These are phyloP conservation scores for Sakesphorus luctuosus DNA, from an alignment of 2,113 vertebrate genomes.

Conservation along the genomic window DNA sequence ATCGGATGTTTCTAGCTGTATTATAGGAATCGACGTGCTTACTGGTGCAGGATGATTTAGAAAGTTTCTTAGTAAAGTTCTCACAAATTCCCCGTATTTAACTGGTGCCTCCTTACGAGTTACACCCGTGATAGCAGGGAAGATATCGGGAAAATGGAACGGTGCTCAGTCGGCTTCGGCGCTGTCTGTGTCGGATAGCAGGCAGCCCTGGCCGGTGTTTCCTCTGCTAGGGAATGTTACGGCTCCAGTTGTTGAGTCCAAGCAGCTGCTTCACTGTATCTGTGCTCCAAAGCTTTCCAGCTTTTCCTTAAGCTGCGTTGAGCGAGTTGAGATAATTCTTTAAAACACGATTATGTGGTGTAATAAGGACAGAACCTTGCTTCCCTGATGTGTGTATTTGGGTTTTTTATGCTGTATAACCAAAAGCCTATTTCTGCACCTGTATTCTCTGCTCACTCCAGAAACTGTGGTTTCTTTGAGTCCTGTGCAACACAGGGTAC, in stretches of 20 bases:
- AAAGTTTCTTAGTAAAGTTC: not conserved
- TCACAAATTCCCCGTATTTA: not conserved
- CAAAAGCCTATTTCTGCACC: not conserved
- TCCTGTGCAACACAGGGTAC: fast-evolving
- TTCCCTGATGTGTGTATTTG: not conserved
- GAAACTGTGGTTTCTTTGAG: not conserved
- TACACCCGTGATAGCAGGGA: not conserved
- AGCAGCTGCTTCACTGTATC: not conserved
- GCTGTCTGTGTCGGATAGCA: not conserved
- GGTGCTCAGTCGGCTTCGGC: fast-evolving
- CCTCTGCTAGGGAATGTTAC: fast-evolving
- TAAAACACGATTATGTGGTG: not conserved
- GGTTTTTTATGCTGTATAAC: not conserved
- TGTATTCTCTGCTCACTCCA: not conserved
- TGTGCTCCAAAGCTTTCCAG: not conserved
- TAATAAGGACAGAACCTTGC: not conserved
- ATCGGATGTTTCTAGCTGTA: not conserved
- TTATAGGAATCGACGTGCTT: fast-evolving
- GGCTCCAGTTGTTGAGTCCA: not conserved
- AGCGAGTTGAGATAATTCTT: not conserved
- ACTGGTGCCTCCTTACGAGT: fast-evolving
- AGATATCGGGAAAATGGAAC: fast-evolving
- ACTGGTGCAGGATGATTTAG: not conserved
- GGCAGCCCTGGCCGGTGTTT: fast-evolving
- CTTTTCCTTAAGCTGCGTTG: not conserved